A percentile compares a stretch with the other conserved stretches of the same genome.
phyloP scores from a whole-genome alignment of 2,888 invertebrate genomes.

The Allygus modestus region DNA sequence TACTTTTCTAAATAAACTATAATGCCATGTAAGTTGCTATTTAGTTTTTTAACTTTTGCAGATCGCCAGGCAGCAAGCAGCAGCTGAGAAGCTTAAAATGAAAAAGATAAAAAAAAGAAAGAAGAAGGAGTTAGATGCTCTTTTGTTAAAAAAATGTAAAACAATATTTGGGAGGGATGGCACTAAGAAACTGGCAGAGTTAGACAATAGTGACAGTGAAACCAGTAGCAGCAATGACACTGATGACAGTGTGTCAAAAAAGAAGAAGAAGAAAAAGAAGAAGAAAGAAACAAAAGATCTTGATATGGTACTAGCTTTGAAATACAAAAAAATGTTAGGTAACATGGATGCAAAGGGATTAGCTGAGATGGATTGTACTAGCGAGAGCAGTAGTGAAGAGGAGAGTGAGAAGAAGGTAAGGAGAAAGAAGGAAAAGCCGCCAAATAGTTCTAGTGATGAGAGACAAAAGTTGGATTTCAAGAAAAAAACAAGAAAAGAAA shows the following conservation, averaged over 20 bases:
- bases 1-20: no score
- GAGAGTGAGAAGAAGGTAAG: constrained; percentile 63
- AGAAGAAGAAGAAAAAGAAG: constrained; percentile 67
- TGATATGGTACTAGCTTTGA: constrained; percentile 73
- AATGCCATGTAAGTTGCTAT: constrained; percentile 20
- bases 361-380: constrained; percentile 35
- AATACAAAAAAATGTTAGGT: constrained; percentile 74
- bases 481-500: constrained; percentile 42
- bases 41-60: constrained; percentile 58
- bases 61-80: constrained; percentile 36
- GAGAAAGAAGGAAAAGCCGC: constrained; percentile 64
- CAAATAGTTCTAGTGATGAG: neutral
- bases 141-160: constrained; percentile 74
- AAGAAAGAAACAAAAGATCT: constrained; percentile 67
- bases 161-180: constrained; percentile 74
- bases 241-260: constrained; percentile 45
- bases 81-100: constrained; percentile 75
- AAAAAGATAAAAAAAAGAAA: constrained; percentile 77
- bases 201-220: constrained; percentile 67
- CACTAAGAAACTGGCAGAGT: constrained; percentile 69
- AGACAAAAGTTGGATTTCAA: constrained; percentile 46
- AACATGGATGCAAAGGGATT: constrained; percentile 73
- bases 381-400: constrained; percentile 31
- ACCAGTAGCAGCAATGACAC: constrained; percentile 65
- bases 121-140: constrained; percentile 73